These are phyloP conservation scores for Anser cygnoides DNA, from an alignment of 2,113 vertebrate species.

Conservation along the genomic window DNA sequence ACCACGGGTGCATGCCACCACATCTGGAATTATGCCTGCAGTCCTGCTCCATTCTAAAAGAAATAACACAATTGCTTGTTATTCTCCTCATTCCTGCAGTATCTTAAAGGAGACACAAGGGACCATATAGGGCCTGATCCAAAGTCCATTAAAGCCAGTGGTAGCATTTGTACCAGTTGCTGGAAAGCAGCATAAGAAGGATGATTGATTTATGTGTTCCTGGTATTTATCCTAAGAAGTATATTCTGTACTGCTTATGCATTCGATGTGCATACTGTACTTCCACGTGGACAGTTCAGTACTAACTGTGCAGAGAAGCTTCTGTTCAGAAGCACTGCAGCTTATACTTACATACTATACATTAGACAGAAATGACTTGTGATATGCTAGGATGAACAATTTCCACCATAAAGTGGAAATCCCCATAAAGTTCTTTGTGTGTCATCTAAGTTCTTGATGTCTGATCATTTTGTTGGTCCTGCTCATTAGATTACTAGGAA, in stretches of 20 bases:
- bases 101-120: rapidly evolving
- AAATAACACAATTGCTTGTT: rapidly evolving
- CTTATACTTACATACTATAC: background rate
- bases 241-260: background rate
- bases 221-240: background rate
- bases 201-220: background rate
- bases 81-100: background rate
- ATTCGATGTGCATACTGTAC: background rate
- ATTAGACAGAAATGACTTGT: background rate
- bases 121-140: background rate
- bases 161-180: background rate
- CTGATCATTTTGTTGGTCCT: background rate
- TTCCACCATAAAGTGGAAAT: background rate
- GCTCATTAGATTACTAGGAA: background rate
- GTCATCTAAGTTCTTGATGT: background rate
- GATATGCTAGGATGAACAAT: no score
- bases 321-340: background rate
- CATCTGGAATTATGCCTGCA: background rate
- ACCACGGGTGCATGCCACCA: rapidly evolving
- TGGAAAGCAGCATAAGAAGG: background rate
- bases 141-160: background rate
- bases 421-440: background rate
- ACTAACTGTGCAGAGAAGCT: background rate
- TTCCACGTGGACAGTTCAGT: background rate
- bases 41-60: background rate